Conservation (phyloP, 2,888 invertebrate genomes). For the Steromphala cineraria region DNA sequence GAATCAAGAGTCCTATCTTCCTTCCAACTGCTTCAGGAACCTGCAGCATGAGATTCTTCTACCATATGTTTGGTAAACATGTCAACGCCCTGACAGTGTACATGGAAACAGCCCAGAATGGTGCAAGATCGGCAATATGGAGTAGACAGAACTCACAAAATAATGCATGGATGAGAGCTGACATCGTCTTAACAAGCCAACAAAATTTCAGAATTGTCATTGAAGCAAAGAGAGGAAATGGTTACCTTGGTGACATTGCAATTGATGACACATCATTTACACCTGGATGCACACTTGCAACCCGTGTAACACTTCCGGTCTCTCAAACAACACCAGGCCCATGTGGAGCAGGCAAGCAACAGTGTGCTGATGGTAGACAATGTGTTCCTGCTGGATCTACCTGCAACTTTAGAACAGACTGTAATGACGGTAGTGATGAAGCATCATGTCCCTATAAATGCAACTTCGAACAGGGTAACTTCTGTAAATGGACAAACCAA, state of each 20-base stretch:
- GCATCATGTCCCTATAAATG: constrained; percentile 57
- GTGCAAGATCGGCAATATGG: constrained; percentile 50
- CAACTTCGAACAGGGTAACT: constrained; percentile 66
- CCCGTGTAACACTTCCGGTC: constrained; percentile 42
- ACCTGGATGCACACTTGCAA: constrained; percentile 53
- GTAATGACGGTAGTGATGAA: constrained; percentile 65
- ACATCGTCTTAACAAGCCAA: constrained; percentile 49
- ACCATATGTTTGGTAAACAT: constrained; percentile 66
- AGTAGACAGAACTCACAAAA: constrained; percentile 49
- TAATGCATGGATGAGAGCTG: constrained; percentile 60
- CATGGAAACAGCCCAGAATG: constrained; percentile 53
- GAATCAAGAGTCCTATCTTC: constrained; percentile 61
- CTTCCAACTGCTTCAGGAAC: constrained; percentile 39
- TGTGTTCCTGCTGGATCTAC: constrained; percentile 51
- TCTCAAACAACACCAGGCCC: constrained; percentile 46
- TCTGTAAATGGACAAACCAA: constrained; percentile 62
- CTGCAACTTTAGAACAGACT: constrained; percentile 67
- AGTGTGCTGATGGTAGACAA: constrained; percentile 50
- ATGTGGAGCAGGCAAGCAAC: constrained; percentile 54
- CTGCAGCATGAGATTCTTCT: constrained; percentile 67
- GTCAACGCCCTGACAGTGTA: constrained; percentile 64
- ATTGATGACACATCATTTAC: constrained; percentile 67
- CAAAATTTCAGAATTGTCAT: constrained; percentile 64
- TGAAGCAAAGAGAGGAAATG: constrained; percentile 60
- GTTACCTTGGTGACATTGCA: constrained; percentile 65